phyloP scores from a whole-genome alignment of 2,113 vertebrate genomes.

The Siniperca chuatsi region DNA sequence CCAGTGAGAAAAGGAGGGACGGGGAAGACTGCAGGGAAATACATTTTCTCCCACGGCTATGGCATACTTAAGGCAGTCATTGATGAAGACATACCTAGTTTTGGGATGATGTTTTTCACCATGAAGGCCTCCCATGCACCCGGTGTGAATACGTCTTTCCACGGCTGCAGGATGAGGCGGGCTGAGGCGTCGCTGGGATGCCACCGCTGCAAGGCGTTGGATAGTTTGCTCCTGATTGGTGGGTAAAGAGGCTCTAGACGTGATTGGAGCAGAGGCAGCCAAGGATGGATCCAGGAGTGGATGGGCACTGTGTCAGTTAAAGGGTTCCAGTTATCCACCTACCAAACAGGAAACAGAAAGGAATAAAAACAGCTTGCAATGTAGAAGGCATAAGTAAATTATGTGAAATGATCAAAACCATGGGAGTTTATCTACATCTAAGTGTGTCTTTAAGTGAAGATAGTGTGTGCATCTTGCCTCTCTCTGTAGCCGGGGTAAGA shows the following conservation, averaged over 20 bases:
- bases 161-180: conserved; percentile 97
- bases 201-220: conserved; percentile 95
- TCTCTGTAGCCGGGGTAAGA: conserved; percentile 96
- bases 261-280: conserved; percentile 94
- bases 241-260: conserved; percentile 94
- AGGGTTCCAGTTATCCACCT: conserved; percentile 98
- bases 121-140: conserved; percentile 99
- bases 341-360: conserved; percentile 2
- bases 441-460: neutral
- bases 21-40: neutral
- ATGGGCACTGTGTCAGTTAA: conserved; percentile 97
- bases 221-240: conserved; percentile 94
- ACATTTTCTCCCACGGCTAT: neutral
- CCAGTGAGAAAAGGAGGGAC: neutral
- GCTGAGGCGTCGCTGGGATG: conserved; percentile 96
- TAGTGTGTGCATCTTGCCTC: conserved; percentile 83
- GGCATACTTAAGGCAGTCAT: neutral
- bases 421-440: neutral
- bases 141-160: conserved; percentile 96
- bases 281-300: conserved; percentile 98
- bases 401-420: neutral
- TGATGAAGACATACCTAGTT: conserved; percentile 87
- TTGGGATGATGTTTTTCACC: conserved; percentile 98
- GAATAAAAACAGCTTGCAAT: neutral
- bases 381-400: neutral